Conservation (phyloP, 2,113 vertebrate species). For the Neomonachus schauinslandi region DNA sequence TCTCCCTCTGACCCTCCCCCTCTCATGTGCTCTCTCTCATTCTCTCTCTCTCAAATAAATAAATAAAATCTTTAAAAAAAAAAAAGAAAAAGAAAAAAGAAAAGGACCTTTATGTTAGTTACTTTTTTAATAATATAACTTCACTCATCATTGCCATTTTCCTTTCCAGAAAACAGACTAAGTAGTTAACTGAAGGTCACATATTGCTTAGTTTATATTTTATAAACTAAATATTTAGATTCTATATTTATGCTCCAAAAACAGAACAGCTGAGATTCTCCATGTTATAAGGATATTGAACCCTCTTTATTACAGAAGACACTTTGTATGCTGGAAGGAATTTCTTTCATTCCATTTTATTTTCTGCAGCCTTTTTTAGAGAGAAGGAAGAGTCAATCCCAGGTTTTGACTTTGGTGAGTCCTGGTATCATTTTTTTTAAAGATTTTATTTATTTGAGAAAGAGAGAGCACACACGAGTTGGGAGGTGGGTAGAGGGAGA, state of each 20-base stretch:
- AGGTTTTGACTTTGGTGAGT: too few species aligned
- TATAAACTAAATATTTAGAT: background rate
- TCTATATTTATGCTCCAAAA: background rate
- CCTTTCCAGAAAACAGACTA: background rate
- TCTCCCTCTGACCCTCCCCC: too few species aligned
- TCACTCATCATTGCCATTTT: constrained; percentile 11
- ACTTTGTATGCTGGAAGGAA: background rate
- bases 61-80: too few species aligned
- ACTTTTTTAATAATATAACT: background rate
- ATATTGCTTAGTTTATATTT: background rate
- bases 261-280: background rate
- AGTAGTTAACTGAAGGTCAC: background rate
- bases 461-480: background rate
- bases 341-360: background rate
- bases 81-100: background rate
- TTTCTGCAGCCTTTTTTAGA: background rate
- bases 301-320: background rate
- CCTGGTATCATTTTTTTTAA: background rate
- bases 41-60: too few species aligned
- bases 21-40: too few species aligned
- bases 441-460: background rate
- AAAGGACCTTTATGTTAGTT: background rate
- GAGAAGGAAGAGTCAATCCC: too few species aligned
- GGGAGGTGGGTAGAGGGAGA: too few species aligned
- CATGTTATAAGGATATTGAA: background rate